Evolutionary conservation across 2,888 invertebrate species (phyloP), one percentile per base, ranked within the genome.

Genomic region (Corbicula japonica): DNA sequence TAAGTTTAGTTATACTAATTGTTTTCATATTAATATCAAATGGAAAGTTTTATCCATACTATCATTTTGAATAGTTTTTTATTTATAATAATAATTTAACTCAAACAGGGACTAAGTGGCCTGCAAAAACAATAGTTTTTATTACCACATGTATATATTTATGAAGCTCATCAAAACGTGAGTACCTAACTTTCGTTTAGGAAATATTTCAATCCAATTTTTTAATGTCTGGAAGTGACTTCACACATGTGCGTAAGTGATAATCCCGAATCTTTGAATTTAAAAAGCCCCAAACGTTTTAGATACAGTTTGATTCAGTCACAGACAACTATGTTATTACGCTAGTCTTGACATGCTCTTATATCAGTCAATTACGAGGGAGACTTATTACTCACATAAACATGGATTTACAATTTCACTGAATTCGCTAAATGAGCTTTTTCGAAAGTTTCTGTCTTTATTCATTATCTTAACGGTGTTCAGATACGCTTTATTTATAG

Each of bases 381-480:
- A 38, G 30, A 23, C 30, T 38, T 44, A 28, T 61, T 44, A 44
- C 41, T 61, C 8, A 5, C 61, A 61, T 44, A 23, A 60, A 0
- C 15, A 38, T 38, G 1, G 60, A 38, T 60, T 38, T 41, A 15
- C 21, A 38, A 26, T 60, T 58, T 38, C 28, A 23, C 26, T 34
- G 38, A 38, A 35, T 21, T 60, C 28, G 26, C 35, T 26, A 8
- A 60, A 41, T 23, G 10, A 54, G 23, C 10, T 10, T 60, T 60
- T 26, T 12, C 23, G 12, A 23, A 23, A 15, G 1, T 21, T 10
- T 38, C 2, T 23, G 32, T 15, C 38, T 41, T 26, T 38, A 60
- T n/a, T n/a, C n/a, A 38, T 60, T 41, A 60, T 35, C 23, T 34
- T 60, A 38, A 41, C 35, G 38, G 35, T 38, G n/a, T 60, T 60